phyloP scores from a whole-genome alignment of 2,797 vertebrate species.

The Tinamus major region DNA sequence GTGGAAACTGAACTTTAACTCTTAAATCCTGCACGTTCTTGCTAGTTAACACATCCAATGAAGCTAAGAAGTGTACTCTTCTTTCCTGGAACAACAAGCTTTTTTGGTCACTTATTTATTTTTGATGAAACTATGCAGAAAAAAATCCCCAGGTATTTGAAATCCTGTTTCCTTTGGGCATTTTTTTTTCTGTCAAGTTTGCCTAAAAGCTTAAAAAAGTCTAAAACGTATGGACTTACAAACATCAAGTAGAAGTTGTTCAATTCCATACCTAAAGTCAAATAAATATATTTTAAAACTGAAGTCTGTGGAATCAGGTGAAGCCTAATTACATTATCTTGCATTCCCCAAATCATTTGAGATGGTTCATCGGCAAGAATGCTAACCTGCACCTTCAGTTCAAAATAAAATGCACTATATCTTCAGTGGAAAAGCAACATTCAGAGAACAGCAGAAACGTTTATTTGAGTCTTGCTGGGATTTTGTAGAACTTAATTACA shows the following conservation, averaged over 20 bases:
- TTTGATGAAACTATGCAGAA: neutral
- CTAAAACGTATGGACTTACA: neutral
- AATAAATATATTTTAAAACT: neutral
- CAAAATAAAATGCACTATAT: neutral
- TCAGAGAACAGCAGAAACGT: neutral
- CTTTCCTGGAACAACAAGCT: neutral
- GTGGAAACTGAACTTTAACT: neutral
- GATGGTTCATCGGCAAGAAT: neutral
- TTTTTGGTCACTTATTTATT: neutral
- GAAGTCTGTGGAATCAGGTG: neutral
- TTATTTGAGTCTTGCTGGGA: neutral
- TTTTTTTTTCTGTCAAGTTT: conserved; percentile 23
- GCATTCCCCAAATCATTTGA: neutral
- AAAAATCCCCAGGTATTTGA: neutral
- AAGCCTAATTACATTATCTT: neutral
- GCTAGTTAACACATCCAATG: neutral
- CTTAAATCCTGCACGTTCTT: neutral
- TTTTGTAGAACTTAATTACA: conserved; percentile 42
- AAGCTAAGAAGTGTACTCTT: neutral
- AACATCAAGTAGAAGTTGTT: neutral
- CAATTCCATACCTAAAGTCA: neutral
- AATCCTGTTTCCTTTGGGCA: neutral
- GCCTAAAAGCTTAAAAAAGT: neutral
- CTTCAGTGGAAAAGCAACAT: neutral
- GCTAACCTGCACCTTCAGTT: neutral